A percentile compares a stretch with the other conserved stretches of the same genome.
phyloP scores from a whole-genome alignment of 23 tunicate genomes.

The Ciona savignyi region DNA sequence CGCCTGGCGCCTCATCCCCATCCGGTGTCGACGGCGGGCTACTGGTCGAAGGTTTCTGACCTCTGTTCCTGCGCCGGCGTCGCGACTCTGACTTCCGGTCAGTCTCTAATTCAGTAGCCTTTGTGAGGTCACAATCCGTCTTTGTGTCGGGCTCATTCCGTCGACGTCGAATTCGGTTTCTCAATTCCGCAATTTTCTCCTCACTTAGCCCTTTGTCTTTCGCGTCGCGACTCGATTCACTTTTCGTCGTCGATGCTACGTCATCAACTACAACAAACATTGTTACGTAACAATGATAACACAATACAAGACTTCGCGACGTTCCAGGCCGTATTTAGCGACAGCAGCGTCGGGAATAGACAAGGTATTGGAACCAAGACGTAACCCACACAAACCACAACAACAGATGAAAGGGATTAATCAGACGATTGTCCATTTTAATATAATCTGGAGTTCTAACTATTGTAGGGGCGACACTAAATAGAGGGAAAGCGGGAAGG shows the following conservation, averaged over 20 bases:
- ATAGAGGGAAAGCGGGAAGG: too few species aligned
- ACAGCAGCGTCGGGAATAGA: too few species aligned
- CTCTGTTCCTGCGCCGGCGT: neutral
- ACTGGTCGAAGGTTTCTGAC: constrained; percentile 4
- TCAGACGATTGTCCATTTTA: too few species aligned
- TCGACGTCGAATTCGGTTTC: neutral
- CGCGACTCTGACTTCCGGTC: neutral
- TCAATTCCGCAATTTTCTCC: neutral
- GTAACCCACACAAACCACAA: too few species aligned
- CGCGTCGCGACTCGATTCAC: neutral
- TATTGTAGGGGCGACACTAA: too few species aligned
- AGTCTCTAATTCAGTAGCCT: neutral
- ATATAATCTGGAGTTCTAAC: too few species aligned
- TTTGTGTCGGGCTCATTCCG: neutral
- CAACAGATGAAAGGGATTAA: too few species aligned
- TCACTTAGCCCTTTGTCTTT: neutral
- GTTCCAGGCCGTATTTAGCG: too few species aligned
- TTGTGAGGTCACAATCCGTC: neutral
- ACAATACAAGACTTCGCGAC: too few species aligned
- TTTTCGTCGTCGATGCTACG: neutral
- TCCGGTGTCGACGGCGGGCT: neutral
- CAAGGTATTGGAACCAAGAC: too few species aligned
- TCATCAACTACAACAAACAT: neutral
- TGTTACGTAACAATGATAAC: too few species aligned
- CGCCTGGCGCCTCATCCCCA: neutral